Evolutionary conservation across 2,888 invertebrate genomes (phyloP).

Genomic region (Drosophila demipolita): DNA sequence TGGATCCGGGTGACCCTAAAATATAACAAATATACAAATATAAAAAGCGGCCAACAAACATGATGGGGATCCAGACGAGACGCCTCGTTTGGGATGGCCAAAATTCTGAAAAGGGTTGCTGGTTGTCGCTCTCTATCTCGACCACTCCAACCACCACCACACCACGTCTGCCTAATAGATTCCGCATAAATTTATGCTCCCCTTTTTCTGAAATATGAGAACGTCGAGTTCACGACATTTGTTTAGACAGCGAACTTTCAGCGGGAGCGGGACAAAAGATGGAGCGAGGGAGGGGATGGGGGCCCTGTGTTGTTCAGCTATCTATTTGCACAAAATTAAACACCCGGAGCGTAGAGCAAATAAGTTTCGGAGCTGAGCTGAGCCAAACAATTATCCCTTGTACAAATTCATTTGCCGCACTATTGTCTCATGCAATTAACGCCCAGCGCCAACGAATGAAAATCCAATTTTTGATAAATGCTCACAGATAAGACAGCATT

Average conservation of each 20-base stretch:
- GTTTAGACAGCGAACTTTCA: conserved; percentile 67
- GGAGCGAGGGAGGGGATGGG: neutral
- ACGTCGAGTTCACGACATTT: conserved; percentile 78
- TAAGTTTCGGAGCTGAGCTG: conserved; percentile 47
- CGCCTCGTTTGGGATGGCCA: conserved; percentile 50
- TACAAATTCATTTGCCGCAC: conserved; percentile 81
- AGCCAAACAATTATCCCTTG: conserved; percentile 79
- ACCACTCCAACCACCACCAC: neutral
- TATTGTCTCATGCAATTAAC: conserved; percentile 79
- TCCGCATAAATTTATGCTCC: conserved; percentile 81
- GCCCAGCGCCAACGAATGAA: conserved; percentile 65
- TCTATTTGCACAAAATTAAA: conserved; percentile 82
- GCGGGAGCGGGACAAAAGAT: conserved; percentile 12
- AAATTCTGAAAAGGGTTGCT: conserved; percentile 74
- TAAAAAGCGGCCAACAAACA: conserved; percentile 51
- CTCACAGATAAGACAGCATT: conserved; percentile 57
- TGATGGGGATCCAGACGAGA: conserved; percentile 56
- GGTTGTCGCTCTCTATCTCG: conserved; percentile 2
- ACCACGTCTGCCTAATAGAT: conserved; percentile 65
- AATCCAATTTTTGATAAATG: conserved; percentile 81
- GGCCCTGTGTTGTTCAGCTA: conserved; percentile 66
- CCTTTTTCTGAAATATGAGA: conserved; percentile 79
- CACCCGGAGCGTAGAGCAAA: conserved; percentile 71
- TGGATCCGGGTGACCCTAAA: conserved; percentile 37
- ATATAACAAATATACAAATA: conserved; percentile 17